Conservation (phyloP, 1,140 invertebrate species). For the Tetramorium alpestre region DNA sequence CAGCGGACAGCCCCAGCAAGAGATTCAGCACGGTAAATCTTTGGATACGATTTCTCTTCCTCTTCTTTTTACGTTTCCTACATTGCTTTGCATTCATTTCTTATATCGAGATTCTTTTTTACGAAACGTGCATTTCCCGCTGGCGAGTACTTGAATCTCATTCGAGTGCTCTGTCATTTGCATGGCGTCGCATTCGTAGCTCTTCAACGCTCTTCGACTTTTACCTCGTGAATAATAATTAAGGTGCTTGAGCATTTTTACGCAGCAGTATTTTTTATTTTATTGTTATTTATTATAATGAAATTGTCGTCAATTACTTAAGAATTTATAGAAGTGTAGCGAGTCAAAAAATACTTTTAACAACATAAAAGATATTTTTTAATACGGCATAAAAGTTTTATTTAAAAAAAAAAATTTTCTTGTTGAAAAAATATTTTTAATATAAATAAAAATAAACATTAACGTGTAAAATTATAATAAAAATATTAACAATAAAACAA, state of each 20-base stretch:
- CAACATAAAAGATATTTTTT: too few species aligned
- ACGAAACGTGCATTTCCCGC: slow-evolving; percentile 40
- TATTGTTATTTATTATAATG: slow-evolving; percentile 10
- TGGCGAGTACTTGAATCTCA: slow-evolving; percentile 61
- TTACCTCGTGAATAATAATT: slow-evolving; percentile 52
- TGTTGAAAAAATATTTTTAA: too few species aligned
- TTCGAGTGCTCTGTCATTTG: slow-evolving; percentile 45
- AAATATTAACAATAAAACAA: too few species aligned
- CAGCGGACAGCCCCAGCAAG: slow-evolving; percentile 55
- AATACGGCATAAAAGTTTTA: too few species aligned
- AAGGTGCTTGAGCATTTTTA: slow-evolving; percentile 11
- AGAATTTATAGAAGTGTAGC: too few species aligned
- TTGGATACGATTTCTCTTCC: slow-evolving; percentile 50
- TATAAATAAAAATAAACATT: too few species aligned
- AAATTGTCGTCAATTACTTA: neutral
- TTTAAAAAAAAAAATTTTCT: too few species aligned
- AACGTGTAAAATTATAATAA: too few species aligned
- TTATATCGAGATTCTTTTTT: slow-evolving; percentile 60
- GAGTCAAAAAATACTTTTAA: too few species aligned
- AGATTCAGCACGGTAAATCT: slow-evolving; percentile 68
- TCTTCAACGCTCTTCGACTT: slow-evolving; percentile 2
- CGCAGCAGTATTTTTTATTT: neutral
- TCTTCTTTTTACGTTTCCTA: slow-evolving; percentile 22
- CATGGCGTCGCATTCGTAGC: slow-evolving; percentile 28
- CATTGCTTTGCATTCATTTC: slow-evolving; percentile 68